phyloP scores from a whole-genome alignment of 2,888 invertebrate genomes.

The Andrena dorsata region DNA sequence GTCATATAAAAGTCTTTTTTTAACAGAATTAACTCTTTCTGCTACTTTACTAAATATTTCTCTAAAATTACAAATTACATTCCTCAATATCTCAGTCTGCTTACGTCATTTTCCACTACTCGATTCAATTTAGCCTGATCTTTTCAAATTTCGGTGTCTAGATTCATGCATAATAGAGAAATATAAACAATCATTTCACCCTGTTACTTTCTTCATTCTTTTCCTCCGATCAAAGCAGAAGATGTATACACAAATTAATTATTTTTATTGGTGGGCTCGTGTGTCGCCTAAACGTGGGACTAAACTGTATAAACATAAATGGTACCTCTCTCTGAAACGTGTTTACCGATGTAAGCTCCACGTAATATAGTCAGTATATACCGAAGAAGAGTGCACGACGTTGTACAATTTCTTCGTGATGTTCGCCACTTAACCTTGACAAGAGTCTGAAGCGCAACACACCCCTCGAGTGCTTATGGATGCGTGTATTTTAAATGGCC shows the following conservation, averaged over 20 bases:
- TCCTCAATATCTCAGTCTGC: not conserved
- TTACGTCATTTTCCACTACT: not conserved
- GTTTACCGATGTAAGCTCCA: constrained; percentile 46
- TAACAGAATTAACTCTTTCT: not conserved
- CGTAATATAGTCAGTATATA: constrained; percentile 41
- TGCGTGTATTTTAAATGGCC: constrained; percentile 8
- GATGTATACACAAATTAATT: not conserved
- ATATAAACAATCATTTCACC: too few species aligned
- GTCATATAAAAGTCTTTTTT: not conserved
- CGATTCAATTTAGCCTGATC: not conserved
- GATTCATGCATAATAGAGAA: not conserved
- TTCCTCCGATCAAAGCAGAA: too few species aligned
- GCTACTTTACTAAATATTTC: not conserved
- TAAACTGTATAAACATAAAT: constrained; percentile 56
- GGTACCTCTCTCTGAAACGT: constrained; percentile 43
- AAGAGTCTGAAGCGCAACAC: not conserved
- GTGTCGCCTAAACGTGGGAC: constrained; percentile 50
- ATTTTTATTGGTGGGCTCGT: constrained; percentile 30
- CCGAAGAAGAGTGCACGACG: constrained; percentile 12
- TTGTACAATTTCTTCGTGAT: constrained; percentile 27
- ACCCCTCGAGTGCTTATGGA: constrained; percentile 33
- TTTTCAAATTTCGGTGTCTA: not conserved
- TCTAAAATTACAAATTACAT: not conserved
- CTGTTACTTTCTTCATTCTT: too few species aligned
- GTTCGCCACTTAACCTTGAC: constrained; percentile 9